Percentiles rank a stretch among this genome's conserved stretches.
phyloP scores from a whole-genome alignment of 2,113 vertebrate species.

The Tachycineta bicolor region DNA sequence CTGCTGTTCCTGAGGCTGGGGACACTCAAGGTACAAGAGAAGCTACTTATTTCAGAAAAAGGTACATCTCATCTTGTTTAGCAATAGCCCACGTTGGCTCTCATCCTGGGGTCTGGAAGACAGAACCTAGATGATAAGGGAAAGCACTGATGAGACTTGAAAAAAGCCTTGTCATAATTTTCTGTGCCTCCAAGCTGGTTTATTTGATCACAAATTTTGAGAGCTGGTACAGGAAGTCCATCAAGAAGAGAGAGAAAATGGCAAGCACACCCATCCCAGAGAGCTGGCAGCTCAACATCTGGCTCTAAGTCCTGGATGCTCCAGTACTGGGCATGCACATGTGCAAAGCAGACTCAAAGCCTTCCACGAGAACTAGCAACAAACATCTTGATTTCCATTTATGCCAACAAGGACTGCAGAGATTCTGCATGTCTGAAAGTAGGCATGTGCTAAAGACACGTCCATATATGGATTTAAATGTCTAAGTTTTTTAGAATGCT shows the following conservation, averaged over 20 bases:
- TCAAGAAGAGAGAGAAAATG: not conserved
- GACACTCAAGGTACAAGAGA: not conserved
- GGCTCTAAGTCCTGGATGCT: not conserved
- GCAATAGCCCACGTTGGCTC: not conserved
- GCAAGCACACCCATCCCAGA: not conserved
- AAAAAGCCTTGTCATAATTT: not conserved
- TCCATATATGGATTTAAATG: constrained; percentile 32
- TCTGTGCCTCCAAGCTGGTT: not conserved
- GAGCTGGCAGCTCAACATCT: not conserved
- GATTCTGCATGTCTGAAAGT: not conserved
- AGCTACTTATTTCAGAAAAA: not conserved
- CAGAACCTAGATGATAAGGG: not conserved
- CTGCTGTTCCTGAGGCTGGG: not conserved
- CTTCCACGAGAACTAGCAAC: not conserved
- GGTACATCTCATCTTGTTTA: not conserved
- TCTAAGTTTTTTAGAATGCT: not conserved
- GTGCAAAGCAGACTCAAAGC: constrained; percentile 14
- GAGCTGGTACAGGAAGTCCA: not conserved
- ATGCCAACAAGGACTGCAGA: not conserved
- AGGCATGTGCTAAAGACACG: not conserved
- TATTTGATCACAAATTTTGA: not conserved
- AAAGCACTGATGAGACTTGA: not conserved
- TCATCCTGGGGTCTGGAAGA: not conserved
- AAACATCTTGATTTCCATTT: not conserved
- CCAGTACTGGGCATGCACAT: not conserved